Evolutionary conservation across 2,113 vertebrate genomes (phyloP), one percentile per base, ranked within the genome.

Genomic region (Lagopus leucura): DNA sequence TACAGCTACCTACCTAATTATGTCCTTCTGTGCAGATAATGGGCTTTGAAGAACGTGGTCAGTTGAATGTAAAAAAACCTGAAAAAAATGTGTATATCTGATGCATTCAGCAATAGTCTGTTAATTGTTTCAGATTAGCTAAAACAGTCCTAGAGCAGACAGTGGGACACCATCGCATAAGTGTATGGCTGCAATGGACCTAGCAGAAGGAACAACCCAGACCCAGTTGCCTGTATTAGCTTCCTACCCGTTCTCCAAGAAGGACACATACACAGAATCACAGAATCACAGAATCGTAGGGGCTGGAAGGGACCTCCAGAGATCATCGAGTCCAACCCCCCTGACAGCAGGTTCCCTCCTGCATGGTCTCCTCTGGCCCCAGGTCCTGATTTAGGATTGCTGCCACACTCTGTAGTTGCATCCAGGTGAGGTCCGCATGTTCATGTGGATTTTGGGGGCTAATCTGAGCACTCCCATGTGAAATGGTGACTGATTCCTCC

Each of bases 21-120:
- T 8, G 24, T 30, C 52, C 36, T 38, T n/a, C 72, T 55, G n/a
- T 12, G 6, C 1, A 1, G 5, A 6, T 7, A 43, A 64, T 0
- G 0, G 55, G 20, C 75, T 88, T 65, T 42, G 65, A 67, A 91
- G 94, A 75, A 25, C 42, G 55, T 1, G 2, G 30, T 22, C 52
- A 65, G 21, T 1, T 61, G 57, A 72, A 67, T 28, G 45, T 3
- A 77, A 36, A 64, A 19, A 16, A 40, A 40, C 28, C 25, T 27
- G 34, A 40, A 25, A 71, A 87, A 60, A 9, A 69, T 36, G 9
- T 6, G 16, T 3, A 2, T 24, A 34, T 80, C 50, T 45, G 40
- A 85, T 30, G 11, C 10, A 43, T 71, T 43, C 77, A 17, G 17
- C 13, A 80, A 42, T 8, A 77, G 10, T 77, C 88, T 67, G 13